Base-by-base conservation (phyloP, 2,888 invertebrate species). In the Vesta saturnalis region DNA sequence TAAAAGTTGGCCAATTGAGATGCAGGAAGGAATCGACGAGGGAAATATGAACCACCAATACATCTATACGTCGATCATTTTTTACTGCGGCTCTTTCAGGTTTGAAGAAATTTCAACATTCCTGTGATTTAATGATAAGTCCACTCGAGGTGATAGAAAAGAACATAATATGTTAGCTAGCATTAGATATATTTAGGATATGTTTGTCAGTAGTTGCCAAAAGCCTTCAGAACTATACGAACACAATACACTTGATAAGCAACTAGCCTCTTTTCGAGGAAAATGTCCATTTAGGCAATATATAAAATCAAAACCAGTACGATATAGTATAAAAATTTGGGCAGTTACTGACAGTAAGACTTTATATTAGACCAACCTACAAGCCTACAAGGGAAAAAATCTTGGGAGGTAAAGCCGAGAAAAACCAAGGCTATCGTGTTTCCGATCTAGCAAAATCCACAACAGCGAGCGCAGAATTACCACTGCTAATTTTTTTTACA, bases 201-300 rank as follows among this genome's bases (percentile, higher is more conserved):
- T 46, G 14, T 46, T 46, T 5, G 46, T 46, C 2, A 5, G n/a
- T 10, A 46, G n/a, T n/a, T 46, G 46, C n/a, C 3, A 3, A 49
- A 49, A 49, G 49, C 3, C 18, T 5, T 49, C 15, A 14, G 49
- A 16, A 16, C 18, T 16, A 49, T 49, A 49, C 10, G 49, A 49
- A 49, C 49, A 49, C 14, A 49, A 14, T 18, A 49, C 49, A 49
- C 1, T 49, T 49, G 49, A 49, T 49, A 16, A 49, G 18, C n/a
- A n/a, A n/a, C n/a, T n/a, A n/a, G n/a, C n/a, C n/a, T n/a, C n/a
- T n/a, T n/a, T n/a, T n/a, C n/a, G n/a, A n/a, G n/a, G n/a, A n/a
- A n/a, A n/a, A n/a, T n/a, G n/a, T n/a, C n/a, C n/a, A n/a, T n/a
- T n/a, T n/a, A n/a, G n/a, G n/a, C n/a, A n/a, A n/a, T n/a, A n/a